A percentile compares a stretch with the other conserved stretches of the same genome.
phyloP scores from a whole-genome alignment of 2,888 invertebrate genomes.

The Portevinia maculata region DNA sequence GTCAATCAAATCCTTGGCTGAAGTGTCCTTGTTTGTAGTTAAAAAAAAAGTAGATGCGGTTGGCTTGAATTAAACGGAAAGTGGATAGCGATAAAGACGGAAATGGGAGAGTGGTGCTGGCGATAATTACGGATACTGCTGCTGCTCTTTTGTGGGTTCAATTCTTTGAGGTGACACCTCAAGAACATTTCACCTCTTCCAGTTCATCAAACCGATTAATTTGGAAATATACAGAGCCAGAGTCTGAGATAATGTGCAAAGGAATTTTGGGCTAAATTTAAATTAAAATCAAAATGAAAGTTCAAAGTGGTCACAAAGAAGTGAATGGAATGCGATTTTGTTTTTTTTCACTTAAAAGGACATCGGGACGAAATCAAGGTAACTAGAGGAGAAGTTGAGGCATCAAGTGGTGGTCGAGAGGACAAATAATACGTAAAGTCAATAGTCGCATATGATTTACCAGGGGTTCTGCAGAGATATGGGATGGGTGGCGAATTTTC shows the following conservation, averaged over 20 bases:
- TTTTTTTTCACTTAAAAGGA: conserved; percentile 55
- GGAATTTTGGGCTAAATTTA: conserved; percentile 22
- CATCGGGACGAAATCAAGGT: conserved; percentile 40
- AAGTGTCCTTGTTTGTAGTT: conserved; percentile 58
- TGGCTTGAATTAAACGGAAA: not conserved
- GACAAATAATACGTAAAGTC: too few species aligned
- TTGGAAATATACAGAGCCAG: conserved; percentile 3
- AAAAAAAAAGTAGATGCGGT: conserved; percentile 4
- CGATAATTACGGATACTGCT: conserved; percentile 56
- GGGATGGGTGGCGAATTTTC: too few species aligned
- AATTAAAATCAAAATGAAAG: conserved; percentile 17
- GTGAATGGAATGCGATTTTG: conserved; percentile 6
- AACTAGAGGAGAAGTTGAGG: conserved; percentile 36
- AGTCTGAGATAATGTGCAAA: not conserved
- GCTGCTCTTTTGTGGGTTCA: conserved; percentile 37
- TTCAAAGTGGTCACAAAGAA: conserved; percentile 8
- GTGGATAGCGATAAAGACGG: conserved; percentile 1
- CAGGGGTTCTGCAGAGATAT: too few species aligned
- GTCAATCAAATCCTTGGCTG: conserved; percentile 67
- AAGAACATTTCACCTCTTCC: conserved; percentile 61
- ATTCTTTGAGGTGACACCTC: conserved; percentile 60
- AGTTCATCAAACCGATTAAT: conserved; percentile 67
- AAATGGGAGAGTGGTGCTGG: conserved; percentile 11
- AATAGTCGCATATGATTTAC: too few species aligned
- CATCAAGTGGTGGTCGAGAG: conserved; percentile 24